phyloP scores from a whole-genome alignment of 2,113 vertebrate genomes.

The Alectura lathami region DNA sequence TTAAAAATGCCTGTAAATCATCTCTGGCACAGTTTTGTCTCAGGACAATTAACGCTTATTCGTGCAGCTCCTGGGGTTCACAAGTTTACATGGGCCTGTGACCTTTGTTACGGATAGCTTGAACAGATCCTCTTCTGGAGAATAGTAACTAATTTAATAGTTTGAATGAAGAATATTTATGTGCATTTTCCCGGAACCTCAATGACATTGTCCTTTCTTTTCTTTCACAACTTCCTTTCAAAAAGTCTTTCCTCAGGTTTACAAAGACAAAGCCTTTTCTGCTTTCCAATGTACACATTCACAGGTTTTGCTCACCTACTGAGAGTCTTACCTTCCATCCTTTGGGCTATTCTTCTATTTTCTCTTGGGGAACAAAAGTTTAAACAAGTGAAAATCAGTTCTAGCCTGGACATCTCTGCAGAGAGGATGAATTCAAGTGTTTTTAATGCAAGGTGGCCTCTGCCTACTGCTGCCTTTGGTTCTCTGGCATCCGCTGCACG shows the following conservation, averaged over 20 bases:
- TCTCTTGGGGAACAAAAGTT: background rate
- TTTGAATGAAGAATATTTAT: background rate
- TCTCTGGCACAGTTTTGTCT: background rate
- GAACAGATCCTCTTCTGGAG: background rate
- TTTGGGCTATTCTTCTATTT: background rate
- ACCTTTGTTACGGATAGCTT: background rate
- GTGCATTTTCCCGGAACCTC: background rate
- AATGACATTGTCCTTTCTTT: background rate
- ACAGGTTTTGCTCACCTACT: background rate
- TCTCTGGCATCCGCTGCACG: background rate
- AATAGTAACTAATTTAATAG: background rate
- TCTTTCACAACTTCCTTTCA: background rate
- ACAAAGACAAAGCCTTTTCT: background rate
- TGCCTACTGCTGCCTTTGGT: background rate
- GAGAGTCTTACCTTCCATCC: background rate
- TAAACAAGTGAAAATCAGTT: background rate
- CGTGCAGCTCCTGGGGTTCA: background rate
- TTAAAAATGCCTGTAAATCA: background rate
- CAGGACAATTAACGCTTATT: background rate
- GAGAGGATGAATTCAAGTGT: background rate
- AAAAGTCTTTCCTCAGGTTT: background rate
- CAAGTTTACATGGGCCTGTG: background rate
- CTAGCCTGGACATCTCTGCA: background rate
- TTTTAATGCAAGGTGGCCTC: background rate
- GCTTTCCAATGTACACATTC: background rate